Percentiles rank a stretch among this genome's conserved stretches.
Evolutionary conservation across 2,888 invertebrate species (phyloP).

Genomic region (Pristionchus maxplancki): DNA sequence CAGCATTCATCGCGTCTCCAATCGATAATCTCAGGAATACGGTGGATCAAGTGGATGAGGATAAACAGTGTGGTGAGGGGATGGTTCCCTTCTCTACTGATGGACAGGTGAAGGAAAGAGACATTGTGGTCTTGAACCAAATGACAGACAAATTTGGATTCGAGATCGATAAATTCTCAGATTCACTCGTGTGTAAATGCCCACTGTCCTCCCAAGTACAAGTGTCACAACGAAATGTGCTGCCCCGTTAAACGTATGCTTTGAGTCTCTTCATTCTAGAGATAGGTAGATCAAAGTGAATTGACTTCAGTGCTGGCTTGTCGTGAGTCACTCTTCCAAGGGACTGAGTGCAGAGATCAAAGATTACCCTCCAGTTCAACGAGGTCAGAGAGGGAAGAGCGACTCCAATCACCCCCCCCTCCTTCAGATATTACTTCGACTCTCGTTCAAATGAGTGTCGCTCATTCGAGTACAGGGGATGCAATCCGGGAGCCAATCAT

Average conservation of each 20-base stretch:
- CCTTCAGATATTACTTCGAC: conserved; percentile 61
- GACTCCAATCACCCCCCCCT: no score
- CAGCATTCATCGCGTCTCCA: not conserved
- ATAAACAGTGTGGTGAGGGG: conserved; percentile 51
- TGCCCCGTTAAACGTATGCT: conserved; percentile 53
- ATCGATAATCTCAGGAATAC: not conserved
- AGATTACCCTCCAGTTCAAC: not conserved
- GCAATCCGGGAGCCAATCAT: conserved; percentile 61
- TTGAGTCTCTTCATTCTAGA: no score
- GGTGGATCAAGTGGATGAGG: not conserved
- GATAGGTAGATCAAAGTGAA: not conserved
- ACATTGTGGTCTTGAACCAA: not conserved
- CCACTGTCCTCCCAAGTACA: conserved; percentile 56
- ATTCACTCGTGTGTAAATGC: conserved; percentile 42
- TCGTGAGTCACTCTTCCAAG: conserved; percentile 53
- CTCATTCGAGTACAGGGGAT: conserved; percentile 57
- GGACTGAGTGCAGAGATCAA: conserved; percentile 54
- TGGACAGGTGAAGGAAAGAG: conserved; percentile 43
- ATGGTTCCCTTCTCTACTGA: conserved; percentile 56
- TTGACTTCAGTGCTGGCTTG: conserved; percentile 52
- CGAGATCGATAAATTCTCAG: no score
- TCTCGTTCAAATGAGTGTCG: conserved; percentile 58
- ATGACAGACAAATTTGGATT: not conserved
- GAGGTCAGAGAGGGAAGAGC: not conserved
- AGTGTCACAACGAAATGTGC: conserved; percentile 54